These are phyloP conservation scores for Epinephelus fuscoguttatus DNA, from an alignment of 2,113 vertebrate genomes.

Conservation along the genomic window DNA sequence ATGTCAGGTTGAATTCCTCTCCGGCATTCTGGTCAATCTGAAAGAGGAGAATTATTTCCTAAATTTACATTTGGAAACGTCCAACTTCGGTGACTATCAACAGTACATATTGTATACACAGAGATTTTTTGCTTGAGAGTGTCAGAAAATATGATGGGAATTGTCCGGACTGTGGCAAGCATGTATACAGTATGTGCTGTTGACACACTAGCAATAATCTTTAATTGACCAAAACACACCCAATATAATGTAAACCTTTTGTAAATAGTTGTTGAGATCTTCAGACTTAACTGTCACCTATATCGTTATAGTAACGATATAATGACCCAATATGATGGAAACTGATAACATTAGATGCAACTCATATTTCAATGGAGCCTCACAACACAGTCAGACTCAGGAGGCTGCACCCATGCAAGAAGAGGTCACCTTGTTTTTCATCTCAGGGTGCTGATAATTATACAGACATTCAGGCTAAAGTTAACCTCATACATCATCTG, in stretches of 20 bases:
- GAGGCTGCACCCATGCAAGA: constrained; percentile 14
- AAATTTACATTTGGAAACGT: neutral
- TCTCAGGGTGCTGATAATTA: constrained; percentile 53
- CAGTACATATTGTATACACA: neutral
- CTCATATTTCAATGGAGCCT: constrained; percentile 52
- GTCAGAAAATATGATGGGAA: neutral
- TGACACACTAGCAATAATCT: neutral
- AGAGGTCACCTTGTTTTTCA: constrained; percentile 67
- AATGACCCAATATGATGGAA: constrained; percentile 18
- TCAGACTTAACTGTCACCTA: neutral
- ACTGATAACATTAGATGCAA: constrained; percentile 16
- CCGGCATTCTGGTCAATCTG: constrained; percentile 67
- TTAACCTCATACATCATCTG: constrained; percentile 63
- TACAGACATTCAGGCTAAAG: neutral
- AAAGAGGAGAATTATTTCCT: neutral
- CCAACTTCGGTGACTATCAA: neutral
- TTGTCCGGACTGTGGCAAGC: too few species aligned
- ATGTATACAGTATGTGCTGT: neutral
- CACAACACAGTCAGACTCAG: constrained; percentile 21
- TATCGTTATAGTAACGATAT: neutral
- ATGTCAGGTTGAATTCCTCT: constrained; percentile 76
- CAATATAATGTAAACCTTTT: neutral
- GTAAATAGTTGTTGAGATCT: constrained; percentile 2
- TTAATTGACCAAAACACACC: neutral
- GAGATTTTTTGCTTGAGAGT: neutral